Conservation (phyloP, 2,113 vertebrate genomes). For the Henicopernis longicauda region DNA sequence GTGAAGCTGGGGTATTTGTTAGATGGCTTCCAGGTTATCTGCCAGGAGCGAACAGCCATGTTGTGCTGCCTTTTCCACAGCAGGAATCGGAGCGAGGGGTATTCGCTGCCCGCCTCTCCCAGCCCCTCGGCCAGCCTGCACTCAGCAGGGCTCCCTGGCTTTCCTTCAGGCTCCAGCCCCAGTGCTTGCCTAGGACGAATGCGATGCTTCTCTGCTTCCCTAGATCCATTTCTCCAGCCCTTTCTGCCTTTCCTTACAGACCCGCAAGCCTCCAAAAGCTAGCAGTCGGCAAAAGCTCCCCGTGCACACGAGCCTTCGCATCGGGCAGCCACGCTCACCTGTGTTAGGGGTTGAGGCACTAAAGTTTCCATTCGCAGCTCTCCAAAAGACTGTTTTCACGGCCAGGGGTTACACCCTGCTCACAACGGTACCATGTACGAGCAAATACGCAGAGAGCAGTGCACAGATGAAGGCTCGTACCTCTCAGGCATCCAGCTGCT, state of each 20-base stretch:
- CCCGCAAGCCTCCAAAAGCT: background rate
- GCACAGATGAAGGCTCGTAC: background rate
- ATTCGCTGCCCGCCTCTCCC: background rate
- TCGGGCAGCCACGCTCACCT: background rate
- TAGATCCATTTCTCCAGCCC: background rate
- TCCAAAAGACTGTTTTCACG: background rate
- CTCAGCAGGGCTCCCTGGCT: background rate
- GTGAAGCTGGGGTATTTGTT: constrained; percentile 1
- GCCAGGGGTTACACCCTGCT: background rate
- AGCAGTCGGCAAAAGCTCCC: background rate
- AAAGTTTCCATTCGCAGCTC: background rate
- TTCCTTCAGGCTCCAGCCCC: background rate
- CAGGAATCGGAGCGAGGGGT: background rate
- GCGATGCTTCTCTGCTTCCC: background rate
- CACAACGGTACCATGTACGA: rapidly evolving
- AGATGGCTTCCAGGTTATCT: constrained; percentile 4
- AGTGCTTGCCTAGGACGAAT: background rate
- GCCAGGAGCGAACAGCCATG: background rate
- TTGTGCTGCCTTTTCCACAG: background rate
- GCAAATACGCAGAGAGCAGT: background rate
- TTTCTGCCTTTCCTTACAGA: background rate
- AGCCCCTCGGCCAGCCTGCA: rapidly evolving
- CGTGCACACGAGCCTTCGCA: background rate
- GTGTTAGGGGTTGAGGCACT: background rate
- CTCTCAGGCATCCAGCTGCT: background rate